Evolutionary conservation across 2,113 vertebrate species (phyloP).

Genomic region (Oryzias woworae): DNA sequence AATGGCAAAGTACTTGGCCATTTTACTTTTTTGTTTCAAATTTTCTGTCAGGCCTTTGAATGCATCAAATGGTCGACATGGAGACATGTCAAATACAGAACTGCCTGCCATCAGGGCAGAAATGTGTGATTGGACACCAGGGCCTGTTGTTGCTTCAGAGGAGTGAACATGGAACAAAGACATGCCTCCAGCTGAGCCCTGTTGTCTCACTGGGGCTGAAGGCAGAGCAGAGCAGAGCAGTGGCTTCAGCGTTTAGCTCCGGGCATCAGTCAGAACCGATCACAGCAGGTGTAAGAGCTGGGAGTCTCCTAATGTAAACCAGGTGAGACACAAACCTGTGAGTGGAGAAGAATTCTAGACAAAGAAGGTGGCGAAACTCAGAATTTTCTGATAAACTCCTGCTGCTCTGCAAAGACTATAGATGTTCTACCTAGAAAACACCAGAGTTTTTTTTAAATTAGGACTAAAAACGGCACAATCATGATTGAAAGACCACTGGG

Average conservation of each 20-base stretch:
- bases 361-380: neutral
- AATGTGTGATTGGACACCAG: conserved; percentile 51
- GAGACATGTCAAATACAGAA: conserved; percentile 17
- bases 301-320: conserved; percentile 33
- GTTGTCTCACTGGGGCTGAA: conserved; percentile 12
- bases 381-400: no score
- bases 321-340: conserved; percentile 44
- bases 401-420: no score
- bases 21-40: conserved; percentile 26
- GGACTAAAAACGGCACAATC: no score
- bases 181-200: conserved; percentile 48
- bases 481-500: no score
- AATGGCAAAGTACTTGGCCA: conserved; percentile 18
- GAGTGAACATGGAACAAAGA: conserved; percentile 32
- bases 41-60: conserved; percentile 19
- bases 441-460: no score
- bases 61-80: conserved; percentile 21
- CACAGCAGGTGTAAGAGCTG: conserved; percentile 23
- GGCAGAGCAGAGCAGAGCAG: conserved; percentile 30
- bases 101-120: conserved; percentile 45
- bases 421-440: no score
- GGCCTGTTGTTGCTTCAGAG: conserved; percentile 40
- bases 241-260: conserved; percentile 35
- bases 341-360: neutral
- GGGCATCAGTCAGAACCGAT: conserved; percentile 52